Conservation (phyloP, 1,140 invertebrate species). For the Drosophila auraria region DNA sequence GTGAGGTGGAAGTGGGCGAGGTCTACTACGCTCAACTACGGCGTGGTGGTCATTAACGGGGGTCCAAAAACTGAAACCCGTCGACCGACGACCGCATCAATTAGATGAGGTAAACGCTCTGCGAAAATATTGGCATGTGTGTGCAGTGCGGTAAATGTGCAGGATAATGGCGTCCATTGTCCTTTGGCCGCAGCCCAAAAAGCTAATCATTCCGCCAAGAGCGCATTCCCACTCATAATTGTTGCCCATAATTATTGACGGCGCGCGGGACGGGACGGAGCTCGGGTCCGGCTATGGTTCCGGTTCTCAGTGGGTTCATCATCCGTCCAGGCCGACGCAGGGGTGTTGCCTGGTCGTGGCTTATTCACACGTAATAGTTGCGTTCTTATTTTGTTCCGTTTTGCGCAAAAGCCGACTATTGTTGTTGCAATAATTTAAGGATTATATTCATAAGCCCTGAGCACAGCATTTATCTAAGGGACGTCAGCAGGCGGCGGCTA, state of each 20-base stretch:
- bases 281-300: conserved; percentile 1
- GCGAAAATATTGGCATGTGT: conserved; percentile 56
- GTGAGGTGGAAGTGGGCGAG: conserved; percentile 10
- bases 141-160: conserved; percentile 34
- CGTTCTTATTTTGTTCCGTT: conserved; percentile 58
- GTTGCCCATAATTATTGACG: conserved; percentile 72
- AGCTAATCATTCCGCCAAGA: conserved; percentile 75
- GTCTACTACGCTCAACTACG: neutral
- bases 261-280: conserved; percentile 15
- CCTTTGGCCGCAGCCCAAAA: conserved; percentile 62
- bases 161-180: conserved; percentile 65
- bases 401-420: conserved; percentile 50
- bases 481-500: conserved; percentile 29
- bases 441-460: conserved; percentile 80
- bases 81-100: conserved; percentile 67
- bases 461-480: conserved; percentile 63
- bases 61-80: conserved; percentile 45
- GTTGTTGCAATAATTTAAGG: conserved; percentile 80
- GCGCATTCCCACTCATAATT: conserved; percentile 65
- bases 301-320: conserved; percentile 9
- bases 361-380: conserved; percentile 79
- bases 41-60: conserved; percentile 27
- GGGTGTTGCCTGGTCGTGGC: conserved; percentile 38
- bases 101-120: conserved; percentile 55
- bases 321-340: conserved; percentile 16